Percentiles rank a stretch among this genome's conserved stretches.
phyloP scores from a whole-genome alignment of 2,113 vertebrate genomes.

The Eulemur rufifrons region DNA sequence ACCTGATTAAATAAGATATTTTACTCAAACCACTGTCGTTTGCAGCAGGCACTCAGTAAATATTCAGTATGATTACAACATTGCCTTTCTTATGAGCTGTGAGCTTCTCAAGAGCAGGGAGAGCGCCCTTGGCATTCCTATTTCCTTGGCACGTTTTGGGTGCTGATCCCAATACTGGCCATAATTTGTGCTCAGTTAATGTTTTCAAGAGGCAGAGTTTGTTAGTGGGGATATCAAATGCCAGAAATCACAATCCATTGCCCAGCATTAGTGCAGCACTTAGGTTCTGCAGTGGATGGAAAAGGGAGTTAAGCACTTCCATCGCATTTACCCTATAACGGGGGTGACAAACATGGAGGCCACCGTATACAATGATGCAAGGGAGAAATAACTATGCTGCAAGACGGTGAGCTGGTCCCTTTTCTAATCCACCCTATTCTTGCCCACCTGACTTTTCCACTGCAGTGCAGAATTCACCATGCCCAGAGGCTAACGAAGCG shows the following conservation, averaged over 20 bases:
- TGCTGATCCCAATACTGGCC: background rate
- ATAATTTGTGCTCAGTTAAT: background rate
- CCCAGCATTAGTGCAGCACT: accelerated
- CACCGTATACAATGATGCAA: accelerated
- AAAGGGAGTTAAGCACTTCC: accelerated
- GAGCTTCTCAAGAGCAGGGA: background rate
- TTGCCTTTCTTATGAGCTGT: background rate
- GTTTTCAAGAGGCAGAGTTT: background rate
- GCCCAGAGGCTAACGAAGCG: background rate
- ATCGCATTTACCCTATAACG: accelerated
- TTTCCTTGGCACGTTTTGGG: background rate
- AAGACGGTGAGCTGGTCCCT: background rate
- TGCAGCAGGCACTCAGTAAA: accelerated
- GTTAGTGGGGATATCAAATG: background rate
- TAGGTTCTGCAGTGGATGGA: background rate
- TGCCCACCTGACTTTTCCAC: background rate
- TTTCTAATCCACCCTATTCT: background rate
- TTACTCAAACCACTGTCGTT: background rate
- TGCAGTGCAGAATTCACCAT: accelerated
- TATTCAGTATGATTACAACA: accelerated
- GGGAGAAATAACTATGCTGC: accelerated
- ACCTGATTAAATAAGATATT: background rate
- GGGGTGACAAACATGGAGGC: background rate
- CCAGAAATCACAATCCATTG: background rate
- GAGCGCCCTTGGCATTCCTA: background rate